These are phyloP conservation scores for Drosophila repletoides DNA, from an alignment of 1,140 invertebrate genomes.

Conservation along the genomic window DNA sequence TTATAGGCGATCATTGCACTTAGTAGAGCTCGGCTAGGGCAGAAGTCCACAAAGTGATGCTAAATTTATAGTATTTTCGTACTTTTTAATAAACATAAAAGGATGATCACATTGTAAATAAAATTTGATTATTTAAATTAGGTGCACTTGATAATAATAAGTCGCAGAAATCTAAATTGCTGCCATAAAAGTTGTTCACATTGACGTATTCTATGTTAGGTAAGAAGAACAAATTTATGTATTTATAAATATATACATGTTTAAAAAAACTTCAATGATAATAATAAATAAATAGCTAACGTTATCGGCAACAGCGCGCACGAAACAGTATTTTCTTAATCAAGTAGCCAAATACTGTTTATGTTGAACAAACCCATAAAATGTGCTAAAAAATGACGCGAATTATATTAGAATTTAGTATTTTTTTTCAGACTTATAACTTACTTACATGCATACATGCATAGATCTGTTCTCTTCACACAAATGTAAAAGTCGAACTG, in stretches of 20 bases:
- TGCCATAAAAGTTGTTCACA: background rate
- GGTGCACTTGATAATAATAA: background rate
- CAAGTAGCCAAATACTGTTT: background rate
- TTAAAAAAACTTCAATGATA: constrained; percentile 10
- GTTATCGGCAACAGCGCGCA: constrained; percentile 26
- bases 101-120: constrained; percentile 24
- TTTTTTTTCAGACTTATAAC: background rate
- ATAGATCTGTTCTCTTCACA: constrained; percentile 7
- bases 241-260: background rate
- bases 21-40: background rate
- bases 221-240: background rate
- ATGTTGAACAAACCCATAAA: background rate
- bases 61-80: background rate
- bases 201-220: background rate
- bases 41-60: constrained; percentile 1
- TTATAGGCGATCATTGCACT: constrained; percentile 40
- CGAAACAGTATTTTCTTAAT: constrained; percentile 14
- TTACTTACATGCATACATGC: too few relatives aligned
- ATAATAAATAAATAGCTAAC: constrained; percentile 11
- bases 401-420: background rate
- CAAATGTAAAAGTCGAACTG: too few relatives aligned
- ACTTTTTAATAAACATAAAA: constrained; percentile 3
- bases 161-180: background rate
- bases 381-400: constrained; percentile 3
- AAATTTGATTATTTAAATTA: background rate